A percentile compares a stretch with the other conserved stretches of the same genome.
Conservation (phyloP, 2,888 invertebrate genomes). For the Agapostemon virescens region DNA sequence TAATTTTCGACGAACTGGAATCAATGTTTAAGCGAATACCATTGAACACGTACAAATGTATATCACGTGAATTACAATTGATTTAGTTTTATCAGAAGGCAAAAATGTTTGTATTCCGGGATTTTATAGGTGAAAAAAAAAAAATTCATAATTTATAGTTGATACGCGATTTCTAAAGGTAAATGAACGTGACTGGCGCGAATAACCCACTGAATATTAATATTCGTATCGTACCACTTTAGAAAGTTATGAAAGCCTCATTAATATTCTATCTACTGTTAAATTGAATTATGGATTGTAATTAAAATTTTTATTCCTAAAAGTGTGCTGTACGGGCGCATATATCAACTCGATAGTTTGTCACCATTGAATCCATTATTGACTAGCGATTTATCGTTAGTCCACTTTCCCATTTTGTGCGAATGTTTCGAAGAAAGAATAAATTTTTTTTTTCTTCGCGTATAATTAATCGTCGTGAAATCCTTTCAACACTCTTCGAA, state of each 20-base stretch:
- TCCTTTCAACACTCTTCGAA: neutral
- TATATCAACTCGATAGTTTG: constrained; percentile 4
- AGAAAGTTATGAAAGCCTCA: constrained; percentile 52
- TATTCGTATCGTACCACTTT: constrained; percentile 50
- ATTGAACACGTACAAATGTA: neutral
- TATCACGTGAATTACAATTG: neutral
- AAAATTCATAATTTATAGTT: constrained; percentile 19
- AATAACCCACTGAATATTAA: constrained; percentile 50
- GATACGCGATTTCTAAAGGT: constrained; percentile 31
- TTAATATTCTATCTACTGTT: constrained; percentile 48
- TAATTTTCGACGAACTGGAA: constrained; percentile 5
- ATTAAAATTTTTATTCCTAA: constrained; percentile 45
- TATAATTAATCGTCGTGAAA: neutral
- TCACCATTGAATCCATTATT: constrained; percentile 6
- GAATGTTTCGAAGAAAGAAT: neutral
- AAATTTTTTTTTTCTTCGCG: neutral
- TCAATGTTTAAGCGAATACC: neutral
- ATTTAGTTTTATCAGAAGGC: neutral
- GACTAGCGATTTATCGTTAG: constrained; percentile 1
- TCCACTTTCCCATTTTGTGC: neutral
- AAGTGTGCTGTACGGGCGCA: neutral
- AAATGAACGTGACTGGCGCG: constrained; percentile 46
- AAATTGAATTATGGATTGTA: constrained; percentile 37
- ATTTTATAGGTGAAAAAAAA: neutral
- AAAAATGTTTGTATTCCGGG: neutral